A percentile compares a stretch with the other conserved stretches of the same genome.
These are phyloP conservation scores for Cephus rjabovi DNA, from an alignment of 2,888 invertebrate species.

Conservation along the genomic window DNA sequence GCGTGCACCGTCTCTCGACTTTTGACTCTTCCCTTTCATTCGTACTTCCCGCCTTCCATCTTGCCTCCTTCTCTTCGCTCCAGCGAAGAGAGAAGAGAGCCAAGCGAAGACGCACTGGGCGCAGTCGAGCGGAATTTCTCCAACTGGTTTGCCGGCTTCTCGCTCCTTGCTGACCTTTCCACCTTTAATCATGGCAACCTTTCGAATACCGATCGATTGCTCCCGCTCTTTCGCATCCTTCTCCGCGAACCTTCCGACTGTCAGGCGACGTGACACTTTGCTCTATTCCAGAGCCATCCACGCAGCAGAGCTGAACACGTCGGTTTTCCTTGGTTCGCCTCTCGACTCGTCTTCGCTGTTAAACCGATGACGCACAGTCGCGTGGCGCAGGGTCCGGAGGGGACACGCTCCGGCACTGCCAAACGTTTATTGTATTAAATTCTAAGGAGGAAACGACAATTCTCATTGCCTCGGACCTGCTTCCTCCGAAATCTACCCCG, in stretches of 20 bases:
- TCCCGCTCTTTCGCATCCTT: background rate
- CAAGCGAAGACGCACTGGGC: background rate
- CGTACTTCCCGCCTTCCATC: background rate
- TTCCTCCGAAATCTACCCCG: background rate
- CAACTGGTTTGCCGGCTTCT: background rate
- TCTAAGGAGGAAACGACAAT: slow-evolving; percentile 7
- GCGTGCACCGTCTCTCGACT: background rate
- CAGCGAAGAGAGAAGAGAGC: background rate
- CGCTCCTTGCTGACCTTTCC: background rate
- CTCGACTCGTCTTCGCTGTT: background rate
- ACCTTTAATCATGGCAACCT: background rate
- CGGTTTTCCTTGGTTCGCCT: background rate
- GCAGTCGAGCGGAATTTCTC: background rate
- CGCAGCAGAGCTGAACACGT: background rate
- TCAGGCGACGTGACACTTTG: background rate
- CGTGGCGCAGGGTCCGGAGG: background rate
- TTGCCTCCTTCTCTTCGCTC: background rate
- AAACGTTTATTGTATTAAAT: background rate
- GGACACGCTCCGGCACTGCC: background rate
- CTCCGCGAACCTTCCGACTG: background rate
- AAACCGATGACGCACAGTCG: background rate
- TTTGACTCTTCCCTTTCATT: background rate
- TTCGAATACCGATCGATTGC: background rate
- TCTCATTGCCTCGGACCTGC: background rate
- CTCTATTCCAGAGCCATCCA: background rate